Conservation (phyloP, 1,140 invertebrate species). For the Sycophila sp. region DNA sequence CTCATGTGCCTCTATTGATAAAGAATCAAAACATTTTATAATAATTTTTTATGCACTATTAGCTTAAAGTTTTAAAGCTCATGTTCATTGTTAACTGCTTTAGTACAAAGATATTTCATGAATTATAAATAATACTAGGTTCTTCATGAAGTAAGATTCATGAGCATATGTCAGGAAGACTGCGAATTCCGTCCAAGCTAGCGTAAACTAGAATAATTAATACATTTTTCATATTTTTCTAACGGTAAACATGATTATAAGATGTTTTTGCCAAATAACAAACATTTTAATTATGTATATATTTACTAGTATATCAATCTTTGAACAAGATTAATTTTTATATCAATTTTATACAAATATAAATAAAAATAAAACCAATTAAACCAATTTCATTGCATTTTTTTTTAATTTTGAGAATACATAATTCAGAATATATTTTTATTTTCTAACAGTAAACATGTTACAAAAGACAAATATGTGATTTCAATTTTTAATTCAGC, state of each 20-base stretch:
- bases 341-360: constrained; percentile 20
- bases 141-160: constrained; percentile 8
- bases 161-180: constrained; percentile 39
- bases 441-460: too few species aligned
- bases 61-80: too few species aligned
- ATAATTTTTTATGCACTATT: background rate
- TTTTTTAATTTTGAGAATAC: too few species aligned
- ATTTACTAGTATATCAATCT: background rate
- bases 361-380: background rate
- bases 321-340: constrained; percentile 20
- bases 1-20: too few species aligned
- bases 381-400: background rate
- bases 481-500: too few species aligned
- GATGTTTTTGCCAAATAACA: background rate
- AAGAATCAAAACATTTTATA: constrained; percentile 8
- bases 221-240: constrained; percentile 17
- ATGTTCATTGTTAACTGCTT: background rate
- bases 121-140: too few species aligned
- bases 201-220: constrained; percentile 31
- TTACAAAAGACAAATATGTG: too few species aligned
- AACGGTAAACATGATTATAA: background rate
- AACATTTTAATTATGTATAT: constrained; percentile 14
- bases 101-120: constrained; percentile 1
- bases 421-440: too few species aligned
- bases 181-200: constrained; percentile 44